Base-by-base conservation (phyloP, 2,888 invertebrate genomes). In the Coleophora flavipennella region DNA sequence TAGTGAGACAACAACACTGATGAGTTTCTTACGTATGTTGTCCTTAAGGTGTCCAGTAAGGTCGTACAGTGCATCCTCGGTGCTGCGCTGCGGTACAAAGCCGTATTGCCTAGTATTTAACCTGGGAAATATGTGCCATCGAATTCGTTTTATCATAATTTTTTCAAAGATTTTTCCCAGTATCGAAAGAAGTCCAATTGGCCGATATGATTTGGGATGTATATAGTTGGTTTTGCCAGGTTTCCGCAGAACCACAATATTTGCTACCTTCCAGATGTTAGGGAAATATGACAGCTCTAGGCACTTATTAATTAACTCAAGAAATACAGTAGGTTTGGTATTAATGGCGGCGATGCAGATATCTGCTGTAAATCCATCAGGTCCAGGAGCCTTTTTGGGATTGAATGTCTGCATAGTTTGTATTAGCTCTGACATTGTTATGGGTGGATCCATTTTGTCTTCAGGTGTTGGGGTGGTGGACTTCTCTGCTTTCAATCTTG, bases 321-420 rank as follows among this genome's bases (percentile, higher is more conserved):
- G 14, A 13, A 42, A 40, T 0, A 33, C 8, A 2, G 43, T 40
- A 1, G 14, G 28, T 1, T 42, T 32, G 0, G 33, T 20, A 9
- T 11, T 33, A 11, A 50, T 48, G 8, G 48, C 49, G n/a, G 7
- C n/a, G 1, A 12, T 25, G 27, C 49, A 51, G 1, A 56, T 54
- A 12, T 53, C 50, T 0, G 53, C 41, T 0, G 48, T 48, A 2
- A 50, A 28, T 1, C 51, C 48, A 8, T 55, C 51, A 1, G 33
- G 28, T 7, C 50, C 52, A 0, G 51, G 52, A 0, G 51, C 51
- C 13, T 50, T 51, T 11, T 46, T 48, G 0, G 45, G 48, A 26
- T 46, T 41, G 1, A 46, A 38, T 8, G 26, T 14, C 2, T 26
- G 2, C 0, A 42, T 28, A 0, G 42, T 36, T 0, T 3, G 10